These are phyloP conservation scores for Dinoponera quadriceps DNA, from an alignment of 1,140 invertebrate genomes.

Conservation along the genomic window DNA sequence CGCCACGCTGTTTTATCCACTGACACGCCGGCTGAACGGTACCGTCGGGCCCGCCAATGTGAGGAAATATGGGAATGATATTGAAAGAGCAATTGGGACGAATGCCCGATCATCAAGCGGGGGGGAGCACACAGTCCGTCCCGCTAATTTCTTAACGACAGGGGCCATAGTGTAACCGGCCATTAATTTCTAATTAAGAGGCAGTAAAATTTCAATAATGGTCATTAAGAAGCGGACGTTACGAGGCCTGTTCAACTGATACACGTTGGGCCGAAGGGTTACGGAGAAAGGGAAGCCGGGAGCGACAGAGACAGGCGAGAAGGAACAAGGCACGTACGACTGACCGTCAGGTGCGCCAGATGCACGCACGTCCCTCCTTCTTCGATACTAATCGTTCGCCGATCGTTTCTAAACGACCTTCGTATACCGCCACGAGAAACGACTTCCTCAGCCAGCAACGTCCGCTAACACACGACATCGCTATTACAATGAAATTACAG, in stretches of 20 bases:
- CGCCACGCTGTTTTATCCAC: constrained; percentile 1
- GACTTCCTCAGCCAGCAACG: constrained; percentile 32
- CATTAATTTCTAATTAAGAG: constrained; percentile 85
- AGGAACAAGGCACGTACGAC: constrained; percentile 69
- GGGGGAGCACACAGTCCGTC: constrained; percentile 56
- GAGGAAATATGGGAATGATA: constrained; percentile 30
- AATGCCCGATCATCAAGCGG: constrained; percentile 16
- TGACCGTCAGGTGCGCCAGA: constrained; percentile 85
- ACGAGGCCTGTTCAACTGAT: constrained; percentile 76
- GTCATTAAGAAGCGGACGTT: constrained; percentile 85
- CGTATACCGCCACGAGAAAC: constrained; percentile 33
- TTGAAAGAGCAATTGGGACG: constrained; percentile 3
- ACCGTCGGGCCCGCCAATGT: not conserved
- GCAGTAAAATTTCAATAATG: constrained; percentile 86
- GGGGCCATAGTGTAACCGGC: constrained; percentile 77
- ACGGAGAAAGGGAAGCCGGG: constrained; percentile 60
- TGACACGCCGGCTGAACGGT: not conserved
- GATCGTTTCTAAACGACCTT: constrained; percentile 80
- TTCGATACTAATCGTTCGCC: constrained; percentile 84
- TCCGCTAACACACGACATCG: constrained; percentile 19
- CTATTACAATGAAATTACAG: constrained; percentile 60
- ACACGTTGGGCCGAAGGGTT: constrained; percentile 75
- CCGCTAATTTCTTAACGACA: constrained; percentile 77
- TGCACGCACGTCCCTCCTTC: constrained; percentile 78
- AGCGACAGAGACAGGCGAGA: constrained; percentile 61